Evolutionary conservation across 2,113 vertebrate genomes (phyloP).

Genomic region (Limanda limanda): DNA sequence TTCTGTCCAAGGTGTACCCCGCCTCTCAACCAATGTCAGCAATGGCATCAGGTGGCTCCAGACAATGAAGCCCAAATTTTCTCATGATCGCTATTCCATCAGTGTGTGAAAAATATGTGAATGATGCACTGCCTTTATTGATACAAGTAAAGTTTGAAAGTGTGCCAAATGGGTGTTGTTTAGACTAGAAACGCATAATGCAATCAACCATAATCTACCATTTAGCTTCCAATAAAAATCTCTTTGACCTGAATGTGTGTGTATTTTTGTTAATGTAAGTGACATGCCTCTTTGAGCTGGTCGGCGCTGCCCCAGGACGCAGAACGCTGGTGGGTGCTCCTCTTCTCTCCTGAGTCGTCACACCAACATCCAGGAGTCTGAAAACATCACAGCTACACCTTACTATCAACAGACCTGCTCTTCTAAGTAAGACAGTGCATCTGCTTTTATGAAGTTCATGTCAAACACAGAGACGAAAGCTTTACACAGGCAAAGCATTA

Average conservation of each 20-base stretch:
- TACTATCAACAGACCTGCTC: background rate
- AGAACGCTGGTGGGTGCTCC: slow-evolving; percentile 88
- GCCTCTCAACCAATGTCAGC: too few relatives aligned
- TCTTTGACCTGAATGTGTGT: background rate
- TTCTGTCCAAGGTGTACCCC: too few relatives aligned
- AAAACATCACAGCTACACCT: slow-evolving; percentile 34
- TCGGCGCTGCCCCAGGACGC: slow-evolving; percentile 93
- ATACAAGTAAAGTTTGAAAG: too few relatives aligned
- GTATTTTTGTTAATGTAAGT: background rate
- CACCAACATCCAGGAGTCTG: slow-evolving; percentile 94
- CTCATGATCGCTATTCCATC: too few relatives aligned
- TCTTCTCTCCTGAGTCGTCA: slow-evolving; percentile 85
- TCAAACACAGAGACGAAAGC: background rate
- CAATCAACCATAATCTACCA: too few relatives aligned
- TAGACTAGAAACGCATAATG: too few relatives aligned
- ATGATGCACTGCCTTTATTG: too few relatives aligned
- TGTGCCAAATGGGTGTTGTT: too few relatives aligned
- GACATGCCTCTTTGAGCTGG: slow-evolving; percentile 90
- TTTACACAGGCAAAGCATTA: background rate
- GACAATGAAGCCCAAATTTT: too few relatives aligned
- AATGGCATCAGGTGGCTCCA: too few relatives aligned
- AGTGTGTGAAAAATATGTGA: too few relatives aligned
- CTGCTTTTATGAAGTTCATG: background rate
- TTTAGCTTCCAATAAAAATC: too few relatives aligned
- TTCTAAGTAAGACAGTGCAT: background rate